These are phyloP conservation scores for Lasioglossum marginatum DNA, from an alignment of 2,888 invertebrate species.

Conservation along the genomic window DNA sequence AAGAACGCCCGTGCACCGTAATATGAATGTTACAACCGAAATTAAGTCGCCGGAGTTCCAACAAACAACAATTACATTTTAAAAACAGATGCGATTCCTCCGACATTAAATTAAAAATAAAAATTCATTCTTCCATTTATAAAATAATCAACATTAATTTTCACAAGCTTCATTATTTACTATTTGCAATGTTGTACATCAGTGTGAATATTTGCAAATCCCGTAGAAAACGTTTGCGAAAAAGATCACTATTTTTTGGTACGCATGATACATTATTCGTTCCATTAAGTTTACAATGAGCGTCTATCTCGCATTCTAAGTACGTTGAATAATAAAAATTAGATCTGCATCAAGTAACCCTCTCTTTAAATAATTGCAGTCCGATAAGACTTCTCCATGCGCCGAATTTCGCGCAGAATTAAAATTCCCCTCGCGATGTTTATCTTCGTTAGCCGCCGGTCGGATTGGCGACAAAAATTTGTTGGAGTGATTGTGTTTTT, in stretches of 20 bases:
- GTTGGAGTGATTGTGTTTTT: neutral
- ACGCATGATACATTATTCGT: neutral
- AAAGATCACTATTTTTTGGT: neutral
- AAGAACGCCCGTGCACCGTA: neutral
- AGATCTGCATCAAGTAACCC: neutral
- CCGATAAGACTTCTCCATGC: neutral
- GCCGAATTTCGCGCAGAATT: neutral
- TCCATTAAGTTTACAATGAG: too few species aligned
- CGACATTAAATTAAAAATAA: neutral
- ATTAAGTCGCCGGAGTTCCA: neutral
- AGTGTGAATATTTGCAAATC: neutral
- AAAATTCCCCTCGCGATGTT: neutral
- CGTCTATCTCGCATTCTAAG: neutral
- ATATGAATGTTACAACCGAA: neutral
- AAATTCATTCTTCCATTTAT: neutral
- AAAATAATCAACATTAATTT: neutral
- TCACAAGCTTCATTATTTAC: neutral
- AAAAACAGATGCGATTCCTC: neutral
- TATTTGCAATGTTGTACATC: neutral
- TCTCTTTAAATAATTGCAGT: neutral
- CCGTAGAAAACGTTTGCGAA: neutral
- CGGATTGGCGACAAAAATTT: neutral
- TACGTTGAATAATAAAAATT: neutral
- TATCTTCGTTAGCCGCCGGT: slow-evolving; percentile 2
- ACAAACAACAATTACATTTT: neutral